Base-by-base conservation (phyloP, 2,797 vertebrate species). In the Spea hammondii region DNA sequence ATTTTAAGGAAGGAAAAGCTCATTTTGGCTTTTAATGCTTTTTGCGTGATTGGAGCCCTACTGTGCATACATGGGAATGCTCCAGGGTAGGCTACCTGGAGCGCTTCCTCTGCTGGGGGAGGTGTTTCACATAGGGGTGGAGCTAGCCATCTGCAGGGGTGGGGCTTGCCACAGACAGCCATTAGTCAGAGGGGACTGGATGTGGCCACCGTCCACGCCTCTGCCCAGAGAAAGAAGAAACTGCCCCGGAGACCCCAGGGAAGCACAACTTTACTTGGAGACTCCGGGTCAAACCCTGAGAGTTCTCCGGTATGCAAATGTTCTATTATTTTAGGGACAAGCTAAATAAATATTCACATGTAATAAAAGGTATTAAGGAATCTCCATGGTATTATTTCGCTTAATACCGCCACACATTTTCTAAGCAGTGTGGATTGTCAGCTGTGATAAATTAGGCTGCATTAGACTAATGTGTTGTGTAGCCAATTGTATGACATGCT, bases 401-500 rank as follows among this genome's bases (percentile, higher is more conserved):
- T 46, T 7, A 45, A 65, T 5, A 46, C 64, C 8, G 4, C 49
- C 67, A 51, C 51, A 48, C 14, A 51, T 69, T 51, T 51, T 8
- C 9, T 14, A 69, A 12, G 5, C 67, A 69, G 51, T 50, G 5
- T 51, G n/a, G 6, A 17, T 17, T 50, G 5, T 8, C 67, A 8
- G 48, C 17, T 17, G 48, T 51, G 68, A 70, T 53, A 32, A 70
- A 70, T 70, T 17, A 70, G n/a, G 44, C 7, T 0, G 9, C n/a
- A 69, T 44, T 14, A 44, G 68, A 53, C 68, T 70, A 70, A 54
- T 70, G 50, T 70, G 17, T 70, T 8, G 68, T 3, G 50, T 54
- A 32, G 13, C 8, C 51, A 55, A 70, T 69, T 69, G 67, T 14
- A n/a, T 70, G 68, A 51, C 68, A 49, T 69, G 32, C 68, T 53